Base-by-base conservation (phyloP, 1,140 invertebrate genomes). In the Drosophila suzukii region DNA sequence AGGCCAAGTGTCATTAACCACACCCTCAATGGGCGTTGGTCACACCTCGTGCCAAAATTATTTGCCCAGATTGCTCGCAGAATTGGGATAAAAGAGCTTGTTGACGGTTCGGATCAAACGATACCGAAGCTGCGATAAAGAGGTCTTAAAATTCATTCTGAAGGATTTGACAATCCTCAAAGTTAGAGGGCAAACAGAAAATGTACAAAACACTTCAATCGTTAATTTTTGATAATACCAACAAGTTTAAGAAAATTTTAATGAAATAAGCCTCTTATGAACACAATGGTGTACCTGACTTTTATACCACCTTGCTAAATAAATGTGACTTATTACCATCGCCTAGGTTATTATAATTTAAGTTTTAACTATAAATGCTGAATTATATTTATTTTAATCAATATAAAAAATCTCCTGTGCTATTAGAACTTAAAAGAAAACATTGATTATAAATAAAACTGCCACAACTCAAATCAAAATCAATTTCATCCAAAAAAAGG, bases 71-170 rank as follows among this genome's bases (percentile, higher is more conserved):
- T 58, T 41, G n/a, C 53, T 63, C 47, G 27, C 11, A 65, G 68
- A 70, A 50, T 63, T 6, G 53, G 66, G 51, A 60, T 60, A 68
- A 74, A 86, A 66, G 60, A 41, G 65, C 75, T 65, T 76, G 61
- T 75, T 79, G 75, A 60, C 67, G 71, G 66, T 79, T 43, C 24
- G 81, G 84, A 86, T 86, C 84, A 86, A 86, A 86, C 55, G 53
- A 44, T 8, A 24, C 6, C n/a, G 17, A 78, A 68, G 68, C 73
- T 81, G 79, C 62, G 34, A 60, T 38, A 47, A 39, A 56, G 66
- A 36, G 39, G 30, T 73, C 46, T 66, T 41, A 30, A 65, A 75
- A 75, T 66, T n/a, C 53, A 75, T 65, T 63, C 39, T 63, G 24
- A 38, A 38, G 65, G 46, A 24, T 32, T 55, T 75, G 17, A 20